Evolutionary conservation across 2,797 vertebrate species (phyloP).

Genomic region (Anguilla anguilla): DNA sequence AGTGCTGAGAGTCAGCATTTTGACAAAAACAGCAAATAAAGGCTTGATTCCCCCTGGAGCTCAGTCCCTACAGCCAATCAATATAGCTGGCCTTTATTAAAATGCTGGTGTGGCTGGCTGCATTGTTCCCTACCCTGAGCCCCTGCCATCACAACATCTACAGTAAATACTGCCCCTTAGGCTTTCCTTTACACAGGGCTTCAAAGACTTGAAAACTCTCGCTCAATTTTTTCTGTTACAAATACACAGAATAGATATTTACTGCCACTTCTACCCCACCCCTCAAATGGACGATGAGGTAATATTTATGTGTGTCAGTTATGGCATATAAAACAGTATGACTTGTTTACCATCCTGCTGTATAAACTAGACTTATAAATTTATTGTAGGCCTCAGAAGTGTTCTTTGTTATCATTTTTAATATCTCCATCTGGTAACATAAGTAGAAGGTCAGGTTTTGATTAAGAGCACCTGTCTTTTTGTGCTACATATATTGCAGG

Average conservation of each 20-base stretch:
- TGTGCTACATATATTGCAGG: background rate
- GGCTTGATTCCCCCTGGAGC: conserved; percentile 5
- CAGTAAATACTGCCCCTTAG: background rate
- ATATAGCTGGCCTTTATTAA: conserved; percentile 30
- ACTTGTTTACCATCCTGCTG: background rate
- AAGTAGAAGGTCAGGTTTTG: conserved; percentile 7
- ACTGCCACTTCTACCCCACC: background rate
- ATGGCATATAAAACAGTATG: conserved; percentile 20
- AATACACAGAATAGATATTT: conserved; percentile 25
- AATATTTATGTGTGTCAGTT: background rate
- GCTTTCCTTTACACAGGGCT: background rate
- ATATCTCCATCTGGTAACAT: background rate
- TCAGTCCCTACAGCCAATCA: conserved; percentile 19
- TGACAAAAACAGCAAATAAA: conserved; percentile 20
- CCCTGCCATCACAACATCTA: conserved; percentile 5
- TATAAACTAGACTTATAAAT: background rate
- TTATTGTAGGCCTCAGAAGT: background rate
- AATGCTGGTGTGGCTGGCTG: conserved; percentile 5
- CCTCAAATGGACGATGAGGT: background rate
- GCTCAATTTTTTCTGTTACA: conserved; percentile 4
- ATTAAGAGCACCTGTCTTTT: background rate
- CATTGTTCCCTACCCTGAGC: background rate
- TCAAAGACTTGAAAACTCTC: conserved; percentile 7
- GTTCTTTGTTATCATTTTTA: background rate
- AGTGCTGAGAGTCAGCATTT: conserved; percentile 33